Percentiles rank a stretch among this genome's conserved stretches.
phyloP scores from a whole-genome alignment of 2,113 vertebrate genomes.

The Brachypodius melanocephalos region DNA sequence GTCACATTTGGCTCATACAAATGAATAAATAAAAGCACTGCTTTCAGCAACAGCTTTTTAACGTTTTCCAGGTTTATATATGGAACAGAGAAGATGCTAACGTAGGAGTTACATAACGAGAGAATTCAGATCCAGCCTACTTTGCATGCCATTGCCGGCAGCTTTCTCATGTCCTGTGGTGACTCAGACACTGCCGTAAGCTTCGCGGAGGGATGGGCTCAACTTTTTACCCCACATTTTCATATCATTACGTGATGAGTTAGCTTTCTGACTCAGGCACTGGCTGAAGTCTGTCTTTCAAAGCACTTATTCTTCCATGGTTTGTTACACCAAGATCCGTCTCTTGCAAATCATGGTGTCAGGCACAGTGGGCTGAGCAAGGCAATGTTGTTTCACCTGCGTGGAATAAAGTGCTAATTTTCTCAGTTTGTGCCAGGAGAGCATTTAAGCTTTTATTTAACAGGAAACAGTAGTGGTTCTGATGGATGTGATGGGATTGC shows the following conservation, averaged over 20 bases:
- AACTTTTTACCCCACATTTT: slow-evolving; percentile 34
- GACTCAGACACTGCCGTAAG: slow-evolving; percentile 29
- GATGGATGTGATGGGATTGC: neutral
- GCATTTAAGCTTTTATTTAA: neutral
- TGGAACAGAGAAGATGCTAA: neutral
- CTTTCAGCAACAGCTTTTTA: slow-evolving; percentile 16
- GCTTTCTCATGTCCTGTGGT: neutral
- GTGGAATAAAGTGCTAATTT: neutral
- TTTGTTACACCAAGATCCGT: neutral
- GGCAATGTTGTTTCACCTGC: neutral
- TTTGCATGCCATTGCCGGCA: neutral
- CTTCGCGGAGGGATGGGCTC: neutral
- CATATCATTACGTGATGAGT: neutral
- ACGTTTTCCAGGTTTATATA: slow-evolving; percentile 21
- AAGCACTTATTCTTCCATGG: neutral
- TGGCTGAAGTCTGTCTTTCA: neutral
- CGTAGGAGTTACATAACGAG: neutral
- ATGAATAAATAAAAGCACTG: neutral
- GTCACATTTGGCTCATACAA: neutral
- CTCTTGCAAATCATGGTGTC: neutral
- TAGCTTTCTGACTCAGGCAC: neutral
- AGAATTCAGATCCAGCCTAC: neutral
- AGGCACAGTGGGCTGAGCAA: neutral
- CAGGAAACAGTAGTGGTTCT: neutral
- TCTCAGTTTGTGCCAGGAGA: neutral